These are phyloP conservation scores for Alloscopus bannaensis DNA, from an alignment of 2,888 invertebrate genomes.

Conservation along the genomic window DNA sequence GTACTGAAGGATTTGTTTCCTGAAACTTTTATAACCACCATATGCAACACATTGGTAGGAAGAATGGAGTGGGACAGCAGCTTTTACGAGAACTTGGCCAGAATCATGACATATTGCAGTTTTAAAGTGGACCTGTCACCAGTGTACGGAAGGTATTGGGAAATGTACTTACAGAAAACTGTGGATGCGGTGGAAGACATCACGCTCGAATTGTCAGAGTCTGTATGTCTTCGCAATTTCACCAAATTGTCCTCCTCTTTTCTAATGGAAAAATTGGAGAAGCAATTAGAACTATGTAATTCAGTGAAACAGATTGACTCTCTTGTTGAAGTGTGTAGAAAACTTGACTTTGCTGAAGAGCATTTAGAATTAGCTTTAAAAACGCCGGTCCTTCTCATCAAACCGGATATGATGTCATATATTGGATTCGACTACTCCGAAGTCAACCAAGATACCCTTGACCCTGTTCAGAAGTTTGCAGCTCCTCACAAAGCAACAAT, in stretches of 20 bases:
- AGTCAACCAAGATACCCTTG: slow-evolving; percentile 31
- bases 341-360: slow-evolving; percentile 37
- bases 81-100: slow-evolving; percentile 50
- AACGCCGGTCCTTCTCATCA: slow-evolving; percentile 9
- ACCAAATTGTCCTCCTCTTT: slow-evolving; percentile 8
- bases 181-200: slow-evolving; percentile 23
- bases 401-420: slow-evolving; percentile 43
- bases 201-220: slow-evolving; percentile 48
- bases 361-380: slow-evolving; percentile 44
- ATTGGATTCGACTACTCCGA: slow-evolving; percentile 28
- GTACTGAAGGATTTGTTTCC: slow-evolving; percentile 38
- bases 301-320: slow-evolving; percentile 46
- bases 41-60: slow-evolving; percentile 30
- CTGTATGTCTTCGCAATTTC: slow-evolving; percentile 42
- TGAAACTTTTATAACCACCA: slow-evolving; percentile 13
- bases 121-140: slow-evolving; percentile 45
- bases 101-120: slow-evolving; percentile 38
- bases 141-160: slow-evolving; percentile 49
- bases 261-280: slow-evolving; percentile 45
- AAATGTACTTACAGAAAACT: slow-evolving; percentile 35
- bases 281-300: slow-evolving; percentile 40
- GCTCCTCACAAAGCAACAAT: slow-evolving; percentile 36
- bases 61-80: slow-evolving; percentile 39
- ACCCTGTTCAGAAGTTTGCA: slow-evolving; percentile 47
- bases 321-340: slow-evolving; percentile 38